Evolutionary conservation across 2,888 invertebrate species (phyloP), one percentile per base, ranked within the genome.

Genomic region (Drosophila greeni): DNA sequence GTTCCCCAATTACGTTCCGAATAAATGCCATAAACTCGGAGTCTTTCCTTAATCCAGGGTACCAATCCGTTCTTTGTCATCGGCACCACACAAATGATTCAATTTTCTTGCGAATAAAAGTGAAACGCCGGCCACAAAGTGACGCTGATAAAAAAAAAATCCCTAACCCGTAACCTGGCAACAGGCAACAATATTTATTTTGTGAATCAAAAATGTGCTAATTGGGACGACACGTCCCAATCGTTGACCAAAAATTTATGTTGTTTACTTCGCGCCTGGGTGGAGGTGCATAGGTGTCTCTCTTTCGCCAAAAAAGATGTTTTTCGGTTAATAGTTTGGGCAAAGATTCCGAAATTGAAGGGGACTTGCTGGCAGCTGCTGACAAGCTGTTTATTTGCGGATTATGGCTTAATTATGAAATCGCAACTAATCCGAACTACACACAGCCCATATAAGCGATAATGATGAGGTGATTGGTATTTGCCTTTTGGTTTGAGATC

Each of bases 351-450:
- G 18, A 29, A 43, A 59, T 18, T 29, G 37, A 54, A 43, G 51
- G 33, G 26, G 34, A 39, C 47, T 31, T 18, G 45, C 24, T 42
- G 14, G 42, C 45, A 45, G 39, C 52, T 66, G 55, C 64, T 70
- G 76, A 70, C 75, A 69, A 60, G 43, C 59, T 43, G 65, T 47
- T 72, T 66, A 53, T 57, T 49, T 67, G 60, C 52, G 69, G 59
- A 82, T 83, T 77, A 83, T 76, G 73, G 68, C 77, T 82, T 82
- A 82, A 81, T 82, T 82, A 80, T 80, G 72, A 68, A 77, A 75
- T 58, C 72, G 67, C 71, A 82, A 80, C 85, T 84, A 82, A 82
- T 84, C 68, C 49, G 37, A 66, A 65, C 45, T 54, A 64, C 33
- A 81, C 62, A 80, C 70, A 74, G 18, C 26, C 36, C n/a, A 24